A percentile compares a stretch with the other conserved stretches of the same genome.
Conservation (phyloP, 2,888 invertebrate species). For the Drosophila melanosoma region DNA sequence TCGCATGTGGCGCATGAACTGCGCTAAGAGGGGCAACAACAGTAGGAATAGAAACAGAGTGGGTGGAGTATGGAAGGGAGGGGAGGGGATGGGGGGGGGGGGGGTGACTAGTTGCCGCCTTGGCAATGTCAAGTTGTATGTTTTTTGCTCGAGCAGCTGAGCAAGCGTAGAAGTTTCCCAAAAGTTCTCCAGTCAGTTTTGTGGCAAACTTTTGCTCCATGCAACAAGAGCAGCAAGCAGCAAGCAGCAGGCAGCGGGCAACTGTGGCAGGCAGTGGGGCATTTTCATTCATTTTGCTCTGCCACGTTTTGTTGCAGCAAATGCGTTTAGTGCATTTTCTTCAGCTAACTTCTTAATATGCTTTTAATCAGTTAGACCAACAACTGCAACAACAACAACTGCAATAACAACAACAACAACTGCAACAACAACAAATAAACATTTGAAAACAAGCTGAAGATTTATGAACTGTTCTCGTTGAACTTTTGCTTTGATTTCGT, state of each 20-base stretch:
- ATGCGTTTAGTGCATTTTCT: constrained; percentile 62
- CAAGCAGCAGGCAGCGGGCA: background rate
- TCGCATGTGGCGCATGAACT: constrained; percentile 44
- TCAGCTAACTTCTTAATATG: constrained; percentile 74
- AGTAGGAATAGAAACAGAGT: background rate
- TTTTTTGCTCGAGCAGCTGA: constrained; percentile 16
- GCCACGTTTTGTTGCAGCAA: constrained; percentile 30
- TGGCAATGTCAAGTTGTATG: constrained; percentile 60
- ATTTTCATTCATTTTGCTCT: constrained; percentile 39
- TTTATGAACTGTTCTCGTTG: constrained; percentile 45
- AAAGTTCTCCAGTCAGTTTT: constrained; percentile 21
- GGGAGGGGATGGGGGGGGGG: background rate
- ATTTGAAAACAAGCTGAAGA: constrained; percentile 25
- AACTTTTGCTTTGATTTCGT: constrained; percentile 28
- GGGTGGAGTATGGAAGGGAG: background rate
- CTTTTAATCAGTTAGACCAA: constrained; percentile 71
- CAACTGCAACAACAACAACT: constrained; percentile 11
- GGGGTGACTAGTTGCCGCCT: background rate
- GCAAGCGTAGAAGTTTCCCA: constrained; percentile 29
- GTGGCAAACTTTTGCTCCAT: constrained; percentile 38
- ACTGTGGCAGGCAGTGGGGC: background rate
- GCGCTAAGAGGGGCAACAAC: background rate
- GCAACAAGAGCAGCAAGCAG: background rate
- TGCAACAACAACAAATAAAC: constrained; percentile 18
- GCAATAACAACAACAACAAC: constrained; percentile 20